Evolutionary conservation across 2,888 invertebrate genomes (phyloP).

Genomic region (Trachelus tabidus): DNA sequence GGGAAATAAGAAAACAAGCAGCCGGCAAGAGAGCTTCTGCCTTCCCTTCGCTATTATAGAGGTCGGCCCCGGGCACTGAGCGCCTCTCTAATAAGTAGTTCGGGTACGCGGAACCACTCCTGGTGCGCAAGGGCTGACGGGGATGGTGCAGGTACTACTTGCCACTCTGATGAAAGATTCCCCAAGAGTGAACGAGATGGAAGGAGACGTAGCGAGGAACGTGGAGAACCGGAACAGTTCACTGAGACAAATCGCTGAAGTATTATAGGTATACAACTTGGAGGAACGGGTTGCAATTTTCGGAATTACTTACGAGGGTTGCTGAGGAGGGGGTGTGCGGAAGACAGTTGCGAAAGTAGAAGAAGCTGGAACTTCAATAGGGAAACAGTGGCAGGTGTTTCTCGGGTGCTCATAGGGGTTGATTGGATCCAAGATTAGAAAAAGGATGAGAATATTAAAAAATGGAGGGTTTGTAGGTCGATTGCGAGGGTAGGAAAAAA

Average conservation of each 20-base stretch:
- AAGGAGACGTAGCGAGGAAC: background rate
- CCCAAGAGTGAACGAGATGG: background rate
- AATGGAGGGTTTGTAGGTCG: background rate
- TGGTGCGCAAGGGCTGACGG: background rate
- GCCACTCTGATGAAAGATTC: background rate
- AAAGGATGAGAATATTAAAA: background rate
- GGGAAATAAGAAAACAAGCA: constrained; percentile 11
- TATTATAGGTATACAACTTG: background rate
- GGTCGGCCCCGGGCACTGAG: background rate
- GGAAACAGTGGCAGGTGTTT: background rate
- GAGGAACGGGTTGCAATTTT: background rate
- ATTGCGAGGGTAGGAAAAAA: background rate
- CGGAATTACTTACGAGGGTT: background rate
- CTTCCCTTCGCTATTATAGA: background rate
- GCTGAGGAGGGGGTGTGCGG: background rate
- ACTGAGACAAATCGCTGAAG: background rate
- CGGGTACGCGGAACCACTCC: background rate
- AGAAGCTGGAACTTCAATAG: background rate
- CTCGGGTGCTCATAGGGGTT: background rate
- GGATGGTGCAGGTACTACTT: background rate
- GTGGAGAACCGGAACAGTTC: background rate
- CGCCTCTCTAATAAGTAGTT: background rate
- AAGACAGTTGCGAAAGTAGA: background rate
- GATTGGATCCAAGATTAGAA: background rate
- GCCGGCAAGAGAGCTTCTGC: background rate